Conservation (phyloP, 2,888 invertebrate genomes). For the Sinodicranocentrus sp. region DNA sequence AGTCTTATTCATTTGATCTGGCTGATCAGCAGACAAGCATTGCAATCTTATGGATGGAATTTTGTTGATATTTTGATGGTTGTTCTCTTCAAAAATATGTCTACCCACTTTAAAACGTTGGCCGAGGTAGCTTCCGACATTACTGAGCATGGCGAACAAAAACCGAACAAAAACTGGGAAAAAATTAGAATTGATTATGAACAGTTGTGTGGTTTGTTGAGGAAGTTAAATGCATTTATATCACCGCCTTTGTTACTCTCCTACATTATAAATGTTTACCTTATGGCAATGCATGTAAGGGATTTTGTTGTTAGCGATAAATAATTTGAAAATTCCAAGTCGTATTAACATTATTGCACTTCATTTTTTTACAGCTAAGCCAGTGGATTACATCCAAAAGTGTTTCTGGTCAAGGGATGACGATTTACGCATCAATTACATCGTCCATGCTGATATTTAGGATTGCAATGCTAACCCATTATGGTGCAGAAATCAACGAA, state of each 20-base stretch:
- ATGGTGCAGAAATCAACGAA: slow-evolving; percentile 49
- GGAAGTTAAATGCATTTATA: slow-evolving; percentile 46
- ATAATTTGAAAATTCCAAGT: not conserved
- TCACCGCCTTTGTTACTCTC: slow-evolving; percentile 35
- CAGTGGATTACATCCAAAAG: slow-evolving; percentile 51
- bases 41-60: slow-evolving; percentile 29
- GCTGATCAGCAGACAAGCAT: slow-evolving; percentile 23
- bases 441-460: slow-evolving; percentile 40
- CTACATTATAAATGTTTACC: slow-evolving; percentile 29
- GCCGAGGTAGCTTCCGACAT: not conserved
- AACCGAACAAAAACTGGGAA: slow-evolving; percentile 18
- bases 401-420: slow-evolving; percentile 34
- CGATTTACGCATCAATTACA: slow-evolving; percentile 29
- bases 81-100: slow-evolving; percentile 6
- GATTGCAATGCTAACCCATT: slow-evolving; percentile 29
- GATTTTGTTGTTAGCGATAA: not conserved
- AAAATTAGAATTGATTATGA: slow-evolving; percentile 41
- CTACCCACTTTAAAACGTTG: slow-evolving; percentile 38
- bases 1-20: slow-evolving; percentile 8
- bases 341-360: not conserved
- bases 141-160: slow-evolving; percentile 8
- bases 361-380: slow-evolving; percentile 3
- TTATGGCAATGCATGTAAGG: slow-evolving; percentile 48
- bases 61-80: slow-evolving; percentile 29
- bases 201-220: slow-evolving; percentile 44